Evolutionary conservation across 2,113 vertebrate genomes (phyloP), one percentile per base, ranked within the genome.

Genomic region (Anser brachyrhynchus): DNA sequence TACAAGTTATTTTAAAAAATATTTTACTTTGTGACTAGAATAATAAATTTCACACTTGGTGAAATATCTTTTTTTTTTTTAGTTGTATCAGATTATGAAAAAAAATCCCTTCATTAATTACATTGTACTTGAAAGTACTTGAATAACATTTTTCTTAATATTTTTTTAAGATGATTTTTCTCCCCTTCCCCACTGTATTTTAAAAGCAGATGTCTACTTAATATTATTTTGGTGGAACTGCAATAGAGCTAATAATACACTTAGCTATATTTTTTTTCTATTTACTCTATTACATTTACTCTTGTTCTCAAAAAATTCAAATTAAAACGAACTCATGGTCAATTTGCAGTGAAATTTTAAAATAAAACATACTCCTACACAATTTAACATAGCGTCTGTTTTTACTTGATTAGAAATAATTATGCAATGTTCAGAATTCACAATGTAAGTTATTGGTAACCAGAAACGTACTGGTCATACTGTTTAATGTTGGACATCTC

Each of bases 301-400:
- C 23, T 52, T 90, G 41, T 75, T 89, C 66, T 87, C 77, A 89
- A 44, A 81, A 59, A 5, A 12, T 71, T 82, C 9, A 87, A 79
- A 78, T 78, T 65, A 21, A 69, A 84, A 43, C 80, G 79, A 87
- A 72, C 26, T 64, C 20, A 4, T 72, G 35, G 35, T 49, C 43
- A 90, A 23, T 92, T 93, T 87, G 69, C 57, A 61, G 49, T 82
- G 61, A 87, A 93, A 91, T 81, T 82, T 78, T 64, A 37, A 58
- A 91, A 69, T 72, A 72, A 94, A 93, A 91, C 28, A 13, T 9
- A 76, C 49, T 92, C 89, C 46, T 81, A 84, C 87, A 85, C 25
- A 65, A 89, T 92, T 76, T 79, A 85, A 35, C 54, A 73, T 65
- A n/a, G 54, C 33, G 44, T 70, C 81, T 90, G 66, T 43, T 79